phyloP scores from a whole-genome alignment of 2,797 vertebrate species.

The Setipinna tenuifilis region DNA sequence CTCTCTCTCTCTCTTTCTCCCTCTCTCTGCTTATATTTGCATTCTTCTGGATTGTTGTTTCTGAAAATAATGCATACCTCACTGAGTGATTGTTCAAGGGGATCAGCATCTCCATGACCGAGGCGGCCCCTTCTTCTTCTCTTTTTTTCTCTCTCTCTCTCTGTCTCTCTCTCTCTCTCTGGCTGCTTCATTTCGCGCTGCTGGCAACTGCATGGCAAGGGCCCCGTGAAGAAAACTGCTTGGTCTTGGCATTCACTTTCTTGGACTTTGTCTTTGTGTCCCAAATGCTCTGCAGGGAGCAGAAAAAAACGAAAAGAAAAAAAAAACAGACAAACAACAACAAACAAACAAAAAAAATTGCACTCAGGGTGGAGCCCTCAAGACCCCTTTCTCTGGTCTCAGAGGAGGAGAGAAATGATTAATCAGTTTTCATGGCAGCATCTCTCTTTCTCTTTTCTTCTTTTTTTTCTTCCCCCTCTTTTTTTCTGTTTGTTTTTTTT shows the following conservation, averaged over 20 bases:
- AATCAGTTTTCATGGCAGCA: background rate
- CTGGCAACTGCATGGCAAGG: background rate
- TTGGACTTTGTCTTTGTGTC: constrained; percentile 16
- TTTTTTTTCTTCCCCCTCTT: no score
- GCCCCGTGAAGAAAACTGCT: background rate
- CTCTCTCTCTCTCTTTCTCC: background rate
- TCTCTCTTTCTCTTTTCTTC: background rate
- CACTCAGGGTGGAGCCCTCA: background rate
- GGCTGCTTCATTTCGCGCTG: no score
- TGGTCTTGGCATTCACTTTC: background rate
- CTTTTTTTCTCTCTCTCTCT: background rate
- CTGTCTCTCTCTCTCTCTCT: no score
- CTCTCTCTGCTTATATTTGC: background rate
- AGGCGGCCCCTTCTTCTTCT: background rate
- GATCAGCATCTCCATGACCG: background rate
- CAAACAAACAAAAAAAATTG: background rate
- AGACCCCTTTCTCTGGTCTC: background rate
- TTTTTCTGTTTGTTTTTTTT: no score
- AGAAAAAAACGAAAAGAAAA: background rate
- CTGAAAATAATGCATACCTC: background rate
- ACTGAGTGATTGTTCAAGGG: background rate
- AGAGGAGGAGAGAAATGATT: background rate
- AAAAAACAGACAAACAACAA: background rate
- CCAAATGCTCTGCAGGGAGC: background rate
- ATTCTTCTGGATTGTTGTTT: background rate